Percentiles rank a stretch among this genome's conserved stretches.
Conservation (phyloP, 2,888 invertebrate genomes). For the Oscheius sp. region DNA sequence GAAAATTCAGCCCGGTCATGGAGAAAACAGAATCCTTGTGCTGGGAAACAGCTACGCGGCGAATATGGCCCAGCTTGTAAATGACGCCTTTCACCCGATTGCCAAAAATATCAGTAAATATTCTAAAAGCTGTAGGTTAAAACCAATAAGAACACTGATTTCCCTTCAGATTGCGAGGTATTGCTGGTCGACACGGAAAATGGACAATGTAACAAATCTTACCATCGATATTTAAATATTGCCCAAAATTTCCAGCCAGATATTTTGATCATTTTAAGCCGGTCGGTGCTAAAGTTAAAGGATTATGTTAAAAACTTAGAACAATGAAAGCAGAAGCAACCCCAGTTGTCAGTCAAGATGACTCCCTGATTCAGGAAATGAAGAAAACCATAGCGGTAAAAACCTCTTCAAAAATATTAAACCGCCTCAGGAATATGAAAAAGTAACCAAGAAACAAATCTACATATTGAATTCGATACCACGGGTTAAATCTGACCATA, state of each 20-base stretch:
- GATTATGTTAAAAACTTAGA: too few species aligned
- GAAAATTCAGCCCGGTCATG: constrained; percentile 24
- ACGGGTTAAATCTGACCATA: constrained; percentile 9
- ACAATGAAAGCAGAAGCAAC: not conserved
- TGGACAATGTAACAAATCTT: constrained; percentile 30
- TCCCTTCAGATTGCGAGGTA: constrained; percentile 52
- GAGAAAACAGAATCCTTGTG: constrained; percentile 40
- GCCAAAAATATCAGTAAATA: constrained; percentile 47
- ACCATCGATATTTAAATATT: constrained; percentile 32
- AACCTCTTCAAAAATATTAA: too few species aligned
- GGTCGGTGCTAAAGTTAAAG: too few species aligned
- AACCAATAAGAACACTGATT: too few species aligned
- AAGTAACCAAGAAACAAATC: constrained; percentile 42
- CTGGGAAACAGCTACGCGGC: constrained; percentile 52
- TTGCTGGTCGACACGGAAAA: constrained; percentile 8
- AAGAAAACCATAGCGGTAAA: not conserved
- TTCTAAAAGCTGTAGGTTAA: constrained; percentile 46
- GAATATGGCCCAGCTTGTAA: constrained; percentile 44
- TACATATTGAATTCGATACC: constrained; percentile 41
- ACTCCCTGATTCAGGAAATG: not conserved
- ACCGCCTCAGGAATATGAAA: constrained; percentile 42
- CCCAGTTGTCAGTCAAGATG: too few species aligned
- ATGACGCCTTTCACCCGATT: constrained; percentile 26
- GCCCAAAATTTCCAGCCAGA: constrained; percentile 42
- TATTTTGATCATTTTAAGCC: constrained; percentile 44